Base-by-base conservation (phyloP, 1,140 invertebrate genomes). In the Diachasmimorpha longicaudata region DNA sequence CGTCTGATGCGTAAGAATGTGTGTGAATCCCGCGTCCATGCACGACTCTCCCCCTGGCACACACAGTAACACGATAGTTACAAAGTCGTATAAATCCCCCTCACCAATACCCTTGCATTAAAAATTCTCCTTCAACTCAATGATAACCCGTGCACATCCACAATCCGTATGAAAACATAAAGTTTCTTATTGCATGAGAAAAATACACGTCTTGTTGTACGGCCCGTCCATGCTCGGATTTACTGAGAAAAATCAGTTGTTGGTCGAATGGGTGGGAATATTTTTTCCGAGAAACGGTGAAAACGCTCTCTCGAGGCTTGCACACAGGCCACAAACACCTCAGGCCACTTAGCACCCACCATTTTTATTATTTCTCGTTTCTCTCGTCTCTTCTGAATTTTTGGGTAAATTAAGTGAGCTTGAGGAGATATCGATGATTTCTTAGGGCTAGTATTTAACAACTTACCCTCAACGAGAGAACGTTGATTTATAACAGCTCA, bases 381-480 rank as follows among this genome's bases (percentile, higher is more conserved):
- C 16, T 6, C 16, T 66, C 0, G 46, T 2, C 44, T 46, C 31
- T 48, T n/a, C 23, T 1, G 37, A 68, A 19, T 44, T 14, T 67
- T 39, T 10, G 39, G 31, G 2, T 2, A 31, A 6, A 6, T 6
- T 6, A 10, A 42, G 3, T 6, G 9, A 42, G 13, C 1, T 42
- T 6, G 31, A 31, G 31, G 39, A 10, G 39, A 11, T 42, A 4
- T 42, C 39, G 39, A 10, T 42, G 39, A 31, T 31, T 31, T 6
- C 31, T 13, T 19, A 6, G 25, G 8, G 4, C n/a, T 44, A 52
- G 10, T 46, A 46, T 52, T 19, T 52, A 63, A 25, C 3, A 23
- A 79, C 81, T 80, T 52, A 82, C 81, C 79, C 71, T 80, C 70
- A 66, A 21, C 39, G 36, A 37, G 14, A 76, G 48, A 44, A 71